A percentile compares a stretch with the other conserved stretches of the same genome.
Evolutionary conservation across 2,113 vertebrate genomes (phyloP).

Genomic region (Notothenia rossii): DNA sequence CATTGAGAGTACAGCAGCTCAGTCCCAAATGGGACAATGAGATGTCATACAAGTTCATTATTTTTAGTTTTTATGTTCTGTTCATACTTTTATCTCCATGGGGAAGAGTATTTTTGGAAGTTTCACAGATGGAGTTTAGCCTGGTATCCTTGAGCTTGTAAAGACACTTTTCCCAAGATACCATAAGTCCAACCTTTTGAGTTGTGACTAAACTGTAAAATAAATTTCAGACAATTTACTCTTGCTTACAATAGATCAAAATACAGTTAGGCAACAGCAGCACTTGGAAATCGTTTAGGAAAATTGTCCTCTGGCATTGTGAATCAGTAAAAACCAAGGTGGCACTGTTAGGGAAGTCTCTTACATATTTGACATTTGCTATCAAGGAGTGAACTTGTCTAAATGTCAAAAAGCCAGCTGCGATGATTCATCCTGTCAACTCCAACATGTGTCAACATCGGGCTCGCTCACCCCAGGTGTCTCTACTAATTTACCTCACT

Average conservation of each 20-base stretch:
- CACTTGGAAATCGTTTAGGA: background rate
- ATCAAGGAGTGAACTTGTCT: slow-evolving; percentile 28
- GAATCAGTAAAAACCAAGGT: background rate
- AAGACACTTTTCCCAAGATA: background rate
- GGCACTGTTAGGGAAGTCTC: background rate
- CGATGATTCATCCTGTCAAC: slow-evolving; percentile 58
- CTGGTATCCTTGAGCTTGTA: background rate
- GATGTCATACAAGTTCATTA: background rate
- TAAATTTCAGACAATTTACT: too few relatives aligned
- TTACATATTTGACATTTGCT: slow-evolving; percentile 15
- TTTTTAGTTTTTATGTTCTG: background rate
- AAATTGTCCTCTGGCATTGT: background rate
- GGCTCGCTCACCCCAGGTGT: slow-evolving; percentile 62
- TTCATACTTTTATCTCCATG: background rate
- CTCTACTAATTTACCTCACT: slow-evolving; percentile 60
- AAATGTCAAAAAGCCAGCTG: slow-evolving; percentile 67
- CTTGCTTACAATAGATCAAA: too few relatives aligned
- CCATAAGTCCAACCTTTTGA: background rate
- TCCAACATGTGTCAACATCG: slow-evolving; percentile 69
- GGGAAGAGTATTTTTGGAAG: background rate
- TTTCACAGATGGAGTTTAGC: background rate
- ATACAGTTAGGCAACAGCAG: background rate
- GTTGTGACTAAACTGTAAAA: background rate
- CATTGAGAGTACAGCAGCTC: slow-evolving; percentile 1
- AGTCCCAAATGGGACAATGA: background rate